Base-by-base conservation (phyloP, 2,888 invertebrate genomes). In the Boloria selene region DNA sequence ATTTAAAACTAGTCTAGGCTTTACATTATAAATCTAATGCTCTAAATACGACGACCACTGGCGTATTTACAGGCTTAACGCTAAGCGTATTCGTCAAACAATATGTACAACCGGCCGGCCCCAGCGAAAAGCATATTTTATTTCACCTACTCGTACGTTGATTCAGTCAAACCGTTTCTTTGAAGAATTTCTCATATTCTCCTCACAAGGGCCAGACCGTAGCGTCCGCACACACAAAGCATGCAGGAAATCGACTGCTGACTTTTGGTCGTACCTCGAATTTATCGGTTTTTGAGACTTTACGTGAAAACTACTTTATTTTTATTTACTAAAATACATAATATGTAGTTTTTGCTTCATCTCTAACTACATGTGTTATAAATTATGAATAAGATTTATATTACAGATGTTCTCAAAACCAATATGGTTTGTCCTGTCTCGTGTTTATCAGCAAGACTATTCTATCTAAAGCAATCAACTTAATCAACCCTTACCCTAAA, bases 221-320 rank as follows among this genome's bases (percentile, higher is more conserved):
- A 79, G 79, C 81, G 79, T 87, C 85, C 82, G 87, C 87, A 88
- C 84, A 89, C 84, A 85, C 83, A 88, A 65, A 90, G 89, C 90
- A 91, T 90, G 90, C 90, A 87, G 84, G 84, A 84, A 82, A 79
- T 82, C 83, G 64, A 64, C 58, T 64, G 64, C 64, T 59, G 52
- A 59, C 58, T 64, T 64, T 64, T 59, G 42, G 56, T 63, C 56
- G 49, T 44, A 51, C n/a, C 26, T 31, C 18, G 47, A 47, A 45
- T 64, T 49, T 53, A 64, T 59, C 45, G 64, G 59, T 64, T 59
- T 64, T 52, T 58, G 52, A 59, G 52, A 52, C 50, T 31, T 58
- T 16, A 17, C 17, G 16, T 47, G 7, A 5, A 13, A 38, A 38
- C 10, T 2, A 38, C 7, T 38, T 17, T 16, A 38, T 54, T 38